Evolutionary conservation across 2,888 invertebrate genomes (phyloP), one percentile per base, ranked within the genome.

Genomic region (Morpho helenor): DNA sequence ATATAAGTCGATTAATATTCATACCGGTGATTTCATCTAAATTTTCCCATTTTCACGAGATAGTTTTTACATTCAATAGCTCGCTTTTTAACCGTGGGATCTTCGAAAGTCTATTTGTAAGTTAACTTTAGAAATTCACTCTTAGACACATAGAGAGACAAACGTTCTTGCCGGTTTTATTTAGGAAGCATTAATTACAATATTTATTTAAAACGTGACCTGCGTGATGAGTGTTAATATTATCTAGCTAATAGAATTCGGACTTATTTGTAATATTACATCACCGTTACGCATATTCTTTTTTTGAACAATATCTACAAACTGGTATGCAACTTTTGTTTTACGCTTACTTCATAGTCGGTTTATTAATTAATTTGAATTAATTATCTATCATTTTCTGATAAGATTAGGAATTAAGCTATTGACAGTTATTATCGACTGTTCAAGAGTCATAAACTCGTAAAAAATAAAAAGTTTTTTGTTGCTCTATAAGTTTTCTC

Each of bases 11-110:
- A 8, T 22, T 60, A 45, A 42, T 49, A 41, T 31, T 45, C 8
- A 48, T 51, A 63, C 62, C 55, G 62, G 57, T 64, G 66, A 68
- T 68, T 70, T 72, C 68, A 63, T 66, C 42, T 10, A 54, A 56
- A 58, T 43, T 63, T 59, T 60, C 62, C 64, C 54, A 68, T 71
- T 72, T 71, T 68, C 63, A 55, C 62, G 56, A 64, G 57, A 61
- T 63, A 67, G 69, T 54, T 60, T n/a, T 41, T 41, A n/a, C 49
- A 55, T 48, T 48, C 56, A 44, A 51, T 43, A 45, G 42, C 5
- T 39, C 7, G 44, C 47, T 47, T 56, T 57, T 56, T 46, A 16
- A 31, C 42, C 59, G 65, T 62, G 61, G 53, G 65, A 65, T 44
- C 42, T 43, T 7, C 31, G 23, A 50, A 56, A 52, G 50, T 42